phyloP scores from a whole-genome alignment of 2,888 invertebrate genomes.

The Tinea trinotella region DNA sequence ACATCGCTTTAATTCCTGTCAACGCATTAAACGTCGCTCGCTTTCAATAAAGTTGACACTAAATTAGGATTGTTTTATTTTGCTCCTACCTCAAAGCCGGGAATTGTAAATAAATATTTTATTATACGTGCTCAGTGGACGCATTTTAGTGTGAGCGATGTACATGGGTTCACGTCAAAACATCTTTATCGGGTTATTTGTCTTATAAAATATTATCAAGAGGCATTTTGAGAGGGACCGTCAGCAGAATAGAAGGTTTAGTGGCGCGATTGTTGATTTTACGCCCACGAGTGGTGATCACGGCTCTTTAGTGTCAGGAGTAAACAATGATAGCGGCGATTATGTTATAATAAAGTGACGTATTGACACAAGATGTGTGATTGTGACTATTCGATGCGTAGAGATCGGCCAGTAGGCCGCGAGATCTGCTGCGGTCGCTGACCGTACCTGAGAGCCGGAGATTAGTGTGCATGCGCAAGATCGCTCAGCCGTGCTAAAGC shows the following conservation, averaged over 20 bases:
- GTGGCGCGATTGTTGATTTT: slow-evolving; percentile 63
- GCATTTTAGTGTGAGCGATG: slow-evolving; percentile 71
- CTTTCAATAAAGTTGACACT: slow-evolving; percentile 67
- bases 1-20: slow-evolving; percentile 59
- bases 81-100: slow-evolving; percentile 51
- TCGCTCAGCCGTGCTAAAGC: slow-evolving; percentile 44
- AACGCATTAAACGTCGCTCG: slow-evolving; percentile 56
- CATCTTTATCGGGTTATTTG: slow-evolving; percentile 73
- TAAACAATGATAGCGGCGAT: slow-evolving; percentile 69
- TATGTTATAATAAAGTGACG: slow-evolving; percentile 44
- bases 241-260: slow-evolving; percentile 68
- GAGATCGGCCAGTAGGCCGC: slow-evolving; percentile 23
- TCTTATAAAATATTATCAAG: slow-evolving; percentile 73
- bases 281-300: slow-evolving; percentile 66
- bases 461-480: slow-evolving; percentile 50
- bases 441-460: slow-evolving; percentile 44
- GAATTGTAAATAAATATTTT: slow-evolving; percentile 67
- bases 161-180: slow-evolving; percentile 72
- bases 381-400: slow-evolving; percentile 27
- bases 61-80: slow-evolving; percentile 59
- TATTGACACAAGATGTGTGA: slow-evolving; percentile 11
- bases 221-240: slow-evolving; percentile 59
- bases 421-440: slow-evolving; percentile 33
- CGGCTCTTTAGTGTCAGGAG: slow-evolving; percentile 57
- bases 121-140: slow-evolving; percentile 66